Base-by-base conservation (phyloP, 1,140 invertebrate genomes). In the Nylanderia fulva region DNA sequence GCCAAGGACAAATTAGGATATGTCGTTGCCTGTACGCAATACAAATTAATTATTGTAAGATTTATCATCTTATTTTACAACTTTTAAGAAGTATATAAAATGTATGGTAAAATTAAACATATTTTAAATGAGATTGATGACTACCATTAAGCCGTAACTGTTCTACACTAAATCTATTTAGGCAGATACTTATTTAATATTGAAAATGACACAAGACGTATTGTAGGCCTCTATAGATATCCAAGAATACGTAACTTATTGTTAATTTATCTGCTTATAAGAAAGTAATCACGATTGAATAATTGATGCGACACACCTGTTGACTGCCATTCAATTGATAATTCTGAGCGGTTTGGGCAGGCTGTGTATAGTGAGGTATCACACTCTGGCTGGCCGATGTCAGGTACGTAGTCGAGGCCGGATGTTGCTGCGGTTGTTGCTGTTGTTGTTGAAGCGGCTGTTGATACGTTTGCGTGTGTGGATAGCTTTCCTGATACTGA, bases 401-500 rank as follows among this genome's bases (percentile, higher is more conserved):
- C 36, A 95, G 85, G 87, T 94, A 95, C 85, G 93, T 92, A 66
- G 93, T 92, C 45, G 94, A 92, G 56, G 92, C 90, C 69, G 93
- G 93, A 88, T 93, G 92, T 89, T 90, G 91, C 24, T 72, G 87
- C 36, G 79, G 71, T 56, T 91, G 91, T 85, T 91, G 93, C 60
- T 91, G 90, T 48, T 89, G 90, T 36, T 91, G 91, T 45, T 92
- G 92, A 64, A 93, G 85, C 69, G 93, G 93, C 74, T 94, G 94
- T 69, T 95, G 94, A 92, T 94, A 94, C 56, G 94, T 95, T 90
- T 95, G 94, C 80, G 94, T 94, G 83, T 95, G 94, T 3, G 94
- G 94, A 76, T 95, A 95, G 87, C 91, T 95, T 71, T 95, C 94
- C 83, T 95, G 94, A 86, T 95, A 95, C 86, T 94, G 94, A 92